Evolutionary conservation across 2,888 invertebrate genomes (phyloP).

Genomic region (Heliconius aoede): DNA sequence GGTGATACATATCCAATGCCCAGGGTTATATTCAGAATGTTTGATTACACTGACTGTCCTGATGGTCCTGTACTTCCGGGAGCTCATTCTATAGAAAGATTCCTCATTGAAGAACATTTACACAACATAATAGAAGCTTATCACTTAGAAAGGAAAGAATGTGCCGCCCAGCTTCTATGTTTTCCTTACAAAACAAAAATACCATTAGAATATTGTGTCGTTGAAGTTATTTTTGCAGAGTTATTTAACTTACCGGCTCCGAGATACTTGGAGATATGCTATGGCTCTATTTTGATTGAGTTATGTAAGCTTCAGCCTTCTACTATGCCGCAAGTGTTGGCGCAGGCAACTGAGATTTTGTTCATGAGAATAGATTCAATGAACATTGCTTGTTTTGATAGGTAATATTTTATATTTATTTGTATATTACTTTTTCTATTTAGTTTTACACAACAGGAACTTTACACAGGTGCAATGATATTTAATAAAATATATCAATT

Average conservation of each 20-base stretch:
- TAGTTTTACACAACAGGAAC: not conserved
- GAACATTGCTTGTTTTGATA: slow-evolving; percentile 98
- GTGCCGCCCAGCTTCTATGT: slow-evolving; percentile 95
- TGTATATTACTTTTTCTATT: not conserved
- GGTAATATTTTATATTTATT: slow-evolving; percentile 70
- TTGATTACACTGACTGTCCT: slow-evolving; percentile 99
- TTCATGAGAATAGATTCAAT: slow-evolving; percentile 98
- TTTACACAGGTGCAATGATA: too few relatives aligned
- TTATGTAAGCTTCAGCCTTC: slow-evolving; percentile 98
- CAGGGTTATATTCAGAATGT: slow-evolving; percentile 96
- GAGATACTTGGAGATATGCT: slow-evolving; percentile 94
- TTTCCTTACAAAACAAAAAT: slow-evolving; percentile 97
- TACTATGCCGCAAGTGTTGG: slow-evolving; percentile 98
- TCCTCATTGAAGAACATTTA: slow-evolving; percentile 98
- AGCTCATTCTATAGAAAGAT: slow-evolving; percentile 98
- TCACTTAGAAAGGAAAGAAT: slow-evolving; percentile 95
- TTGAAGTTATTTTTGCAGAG: slow-evolving; percentile 98
- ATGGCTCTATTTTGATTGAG: slow-evolving; percentile 97
- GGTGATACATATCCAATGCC: slow-evolving; percentile 96
- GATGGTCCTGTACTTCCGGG: slow-evolving; percentile 96
- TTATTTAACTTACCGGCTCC: slow-evolving; percentile 96
- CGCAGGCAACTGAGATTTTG: slow-evolving; percentile 98
- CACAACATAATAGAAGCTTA: slow-evolving; percentile 95
- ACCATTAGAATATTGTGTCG: slow-evolving; percentile 98
- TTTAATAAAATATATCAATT: too few relatives aligned